These are phyloP conservation scores for Psilopogon haemacephalus DNA, from an alignment of 2,113 vertebrate species.

Conservation along the genomic window DNA sequence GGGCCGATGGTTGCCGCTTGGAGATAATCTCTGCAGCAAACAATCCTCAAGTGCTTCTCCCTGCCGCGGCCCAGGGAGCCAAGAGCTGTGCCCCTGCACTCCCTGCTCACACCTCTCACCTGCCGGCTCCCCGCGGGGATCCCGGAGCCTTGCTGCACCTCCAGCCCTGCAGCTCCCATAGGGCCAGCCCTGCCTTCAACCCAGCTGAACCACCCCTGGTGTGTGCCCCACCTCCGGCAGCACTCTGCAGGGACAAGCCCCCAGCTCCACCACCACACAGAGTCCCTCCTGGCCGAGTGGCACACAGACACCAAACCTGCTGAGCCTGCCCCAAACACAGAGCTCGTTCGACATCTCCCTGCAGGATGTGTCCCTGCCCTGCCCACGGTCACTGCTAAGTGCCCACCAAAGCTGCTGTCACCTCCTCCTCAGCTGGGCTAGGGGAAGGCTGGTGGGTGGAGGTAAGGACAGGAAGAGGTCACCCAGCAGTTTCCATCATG, in stretches of 20 bases:
- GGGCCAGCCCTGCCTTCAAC: rapidly evolving
- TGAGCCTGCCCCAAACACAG: no score
- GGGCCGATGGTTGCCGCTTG: neutral
- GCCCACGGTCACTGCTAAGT: neutral
- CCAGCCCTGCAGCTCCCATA: rapidly evolving
- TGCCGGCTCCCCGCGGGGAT: rapidly evolving
- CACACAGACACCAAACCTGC: neutral
- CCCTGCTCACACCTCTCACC: neutral
- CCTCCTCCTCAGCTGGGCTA: neutral
- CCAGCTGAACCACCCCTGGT: rapidly evolving
- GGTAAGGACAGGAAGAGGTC: no score
- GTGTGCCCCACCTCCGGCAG: rapidly evolving
- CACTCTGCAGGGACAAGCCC: neutral
- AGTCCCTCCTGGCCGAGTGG: no score
- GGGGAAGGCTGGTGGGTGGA: neutral
- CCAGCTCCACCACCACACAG: neutral
- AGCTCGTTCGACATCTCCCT: no score
- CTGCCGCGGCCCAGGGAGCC: rapidly evolving
- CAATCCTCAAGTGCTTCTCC: rapidly evolving
- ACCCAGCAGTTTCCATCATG: no score
- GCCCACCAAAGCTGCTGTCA: neutral
- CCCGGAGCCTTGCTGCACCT: neutral
- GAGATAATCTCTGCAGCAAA: neutral
- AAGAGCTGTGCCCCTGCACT: rapidly evolving
- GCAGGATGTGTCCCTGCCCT: no score